Evolutionary conservation across 2,113 vertebrate genomes (phyloP), one percentile per base, ranked within the genome.

Genomic region (Nycticryphes semicollaris): DNA sequence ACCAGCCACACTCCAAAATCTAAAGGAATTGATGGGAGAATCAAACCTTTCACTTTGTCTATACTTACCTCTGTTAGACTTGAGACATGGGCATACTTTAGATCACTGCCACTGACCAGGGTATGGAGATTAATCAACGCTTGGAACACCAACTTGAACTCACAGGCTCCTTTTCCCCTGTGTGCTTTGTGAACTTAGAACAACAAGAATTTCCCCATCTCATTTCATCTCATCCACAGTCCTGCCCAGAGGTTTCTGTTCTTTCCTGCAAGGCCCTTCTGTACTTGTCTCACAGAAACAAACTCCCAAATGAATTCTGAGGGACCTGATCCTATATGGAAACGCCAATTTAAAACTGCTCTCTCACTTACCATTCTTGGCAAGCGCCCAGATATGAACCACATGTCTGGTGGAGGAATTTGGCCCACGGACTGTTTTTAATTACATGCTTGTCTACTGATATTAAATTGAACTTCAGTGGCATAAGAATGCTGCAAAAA

Each of bases 391-490:
- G 90, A 87, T 56, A 78, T 12, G 59, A 97, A 89, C 83, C 91
- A 76, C 87, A 85, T 83, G 70, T 81, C 82, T 81, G 53, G 72
- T 67, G 67, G 66, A 93, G 79, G 95, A 97, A 96, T 96, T 85
- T 87, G 95, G 87, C 84, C 85, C 82, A 56, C 73, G 82, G 94
- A 91, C 30, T 90, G 96, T 50, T 97, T 97, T 97, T 97, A 97
- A 98, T 96, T 97, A 97, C 96, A 97, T 88, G 79, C 89, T 94
- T 96, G 87, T 94, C 95, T 97, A 91, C 91, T 93, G 87, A 96
- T 96, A 93, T 82, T 85, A 84, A 94, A 90, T 0, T 68, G 41
- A 89, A 63, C 18, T 48, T 92, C 95, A 75, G 35, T 69, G 88
- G 69, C 68, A 66, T 69, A 96, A 87, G 89, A 94, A 90, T 48